phyloP scores from a whole-genome alignment of 2,113 vertebrate species.

The Bubo scandiacus region DNA sequence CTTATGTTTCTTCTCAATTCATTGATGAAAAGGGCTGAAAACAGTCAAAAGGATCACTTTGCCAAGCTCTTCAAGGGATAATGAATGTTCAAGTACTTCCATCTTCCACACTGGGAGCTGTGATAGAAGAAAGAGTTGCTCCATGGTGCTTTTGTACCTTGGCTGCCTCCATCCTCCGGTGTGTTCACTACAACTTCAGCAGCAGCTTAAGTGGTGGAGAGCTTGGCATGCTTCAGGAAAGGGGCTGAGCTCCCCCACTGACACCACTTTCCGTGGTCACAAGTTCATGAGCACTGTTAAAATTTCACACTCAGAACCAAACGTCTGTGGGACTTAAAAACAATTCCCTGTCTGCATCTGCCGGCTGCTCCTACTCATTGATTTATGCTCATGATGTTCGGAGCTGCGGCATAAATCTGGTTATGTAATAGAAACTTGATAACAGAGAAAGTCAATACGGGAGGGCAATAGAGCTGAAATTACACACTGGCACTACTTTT shows the following conservation, averaged over 20 bases:
- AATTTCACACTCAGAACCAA: slow-evolving; percentile 14
- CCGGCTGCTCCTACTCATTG: not conserved
- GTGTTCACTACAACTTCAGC: fast-evolving
- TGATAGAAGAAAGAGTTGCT: not conserved
- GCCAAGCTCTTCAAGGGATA: not conserved
- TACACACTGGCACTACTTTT: slow-evolving; percentile 28
- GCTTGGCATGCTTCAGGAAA: not conserved
- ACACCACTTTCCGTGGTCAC: not conserved
- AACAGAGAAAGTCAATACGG: slow-evolving; percentile 35
- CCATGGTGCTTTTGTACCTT: not conserved
- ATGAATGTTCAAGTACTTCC: not conserved
- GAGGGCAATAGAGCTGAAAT: slow-evolving; percentile 40
- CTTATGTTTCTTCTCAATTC: not conserved
- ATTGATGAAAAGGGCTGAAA: not conserved
- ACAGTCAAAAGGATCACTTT: not conserved
- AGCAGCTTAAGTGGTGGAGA: not conserved
- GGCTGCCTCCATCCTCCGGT: not conserved
- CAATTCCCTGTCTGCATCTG: slow-evolving; percentile 9
- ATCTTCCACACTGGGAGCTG: not conserved
- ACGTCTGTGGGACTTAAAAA: not conserved
- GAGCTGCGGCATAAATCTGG: slow-evolving; percentile 35
- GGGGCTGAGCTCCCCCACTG: not conserved
- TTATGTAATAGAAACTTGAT: slow-evolving; percentile 59
- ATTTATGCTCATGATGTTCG: slow-evolving; percentile 22
- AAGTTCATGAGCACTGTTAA: not conserved